Base-by-base conservation (phyloP, 1,140 invertebrate species). In the Nasonia longicornis region DNA sequence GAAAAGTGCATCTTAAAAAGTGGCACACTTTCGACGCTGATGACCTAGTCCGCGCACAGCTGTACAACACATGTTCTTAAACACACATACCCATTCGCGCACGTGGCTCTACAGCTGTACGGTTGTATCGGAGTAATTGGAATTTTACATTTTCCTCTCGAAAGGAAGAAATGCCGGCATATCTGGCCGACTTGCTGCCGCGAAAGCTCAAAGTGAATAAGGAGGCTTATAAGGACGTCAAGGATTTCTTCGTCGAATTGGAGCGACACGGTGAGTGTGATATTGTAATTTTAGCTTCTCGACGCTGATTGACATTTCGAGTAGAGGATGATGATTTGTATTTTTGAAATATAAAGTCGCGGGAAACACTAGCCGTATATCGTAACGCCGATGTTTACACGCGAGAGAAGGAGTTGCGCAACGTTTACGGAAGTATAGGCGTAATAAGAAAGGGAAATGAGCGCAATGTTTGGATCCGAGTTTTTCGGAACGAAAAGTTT, bases 171-270 rank as follows among this genome's bases (percentile, higher is more conserved):
- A 64, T 82, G 14, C 20, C 7, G 4, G 29, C 4, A 63, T 74
- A 80, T 58, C 67, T 85, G n/a, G 22, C 16, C 16, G 16, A 80
- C 12, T 7, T 75, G 16, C 66, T 85, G 31, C 79, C 79, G 3
- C 29, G 64, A n/a, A 82, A 77, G 38, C 20, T 84, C 2, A 31
- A 76, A 70, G 20, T 84, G 0, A 84, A 83, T 29, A 71, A 73
- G 22, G n/a, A 48, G 7, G 75, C 81, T 63, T 84, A 85, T 66
- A 83, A 83, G 77, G 70, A 84, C 58, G 38, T 2, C n/a, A 45
- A 67, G 52, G 77, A 83, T 31, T 84, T 84, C 38, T 29, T 84
- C 22, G 26, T 16, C 7, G 84, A 84, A 63, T n/a, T 85, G 45
- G 77, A 84, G 66, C 52, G 31, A 48, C 58, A 83, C n/a, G 85